Percentiles rank a stretch among this genome's conserved stretches.
Conservation (phyloP, 2,888 invertebrate genomes). For the Theodoxus fluviatilis region DNA sequence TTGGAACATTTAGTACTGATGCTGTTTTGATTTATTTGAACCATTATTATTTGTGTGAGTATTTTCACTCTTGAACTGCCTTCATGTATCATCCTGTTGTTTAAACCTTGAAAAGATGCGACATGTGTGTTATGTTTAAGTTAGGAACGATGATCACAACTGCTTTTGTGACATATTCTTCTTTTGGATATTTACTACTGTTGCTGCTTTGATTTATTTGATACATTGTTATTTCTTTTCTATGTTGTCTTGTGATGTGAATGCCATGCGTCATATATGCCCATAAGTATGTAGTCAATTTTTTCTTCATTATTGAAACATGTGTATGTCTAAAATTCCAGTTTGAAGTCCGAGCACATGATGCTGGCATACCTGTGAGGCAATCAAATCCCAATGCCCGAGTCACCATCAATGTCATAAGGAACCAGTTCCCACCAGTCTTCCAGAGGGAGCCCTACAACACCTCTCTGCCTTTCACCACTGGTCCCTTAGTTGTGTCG, state of each 20-base stretch:
- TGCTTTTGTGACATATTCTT: too few species aligned
- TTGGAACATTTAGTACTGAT: too few species aligned
- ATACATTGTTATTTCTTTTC: too few species aligned
- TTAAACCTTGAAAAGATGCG: background rate
- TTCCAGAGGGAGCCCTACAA: constrained; percentile 32
- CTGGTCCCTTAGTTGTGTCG: constrained; percentile 21
- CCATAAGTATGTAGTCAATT: background rate
- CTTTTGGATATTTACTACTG: too few species aligned
- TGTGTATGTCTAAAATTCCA: constrained; percentile 27
- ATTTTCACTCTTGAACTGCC: too few species aligned
- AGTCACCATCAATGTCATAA: constrained; percentile 39
- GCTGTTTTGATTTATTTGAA: too few species aligned
- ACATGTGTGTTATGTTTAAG: background rate
- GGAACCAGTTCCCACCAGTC: constrained; percentile 40
- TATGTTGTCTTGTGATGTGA: too few species aligned
- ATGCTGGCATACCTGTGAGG: constrained; percentile 32
- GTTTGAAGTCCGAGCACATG: constrained; percentile 40
- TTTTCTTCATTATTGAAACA: background rate
- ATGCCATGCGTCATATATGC: too few species aligned
- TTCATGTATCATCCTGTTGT: background rate
- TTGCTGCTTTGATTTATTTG: too few species aligned
- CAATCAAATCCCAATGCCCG: constrained; percentile 25
- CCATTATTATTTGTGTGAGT: too few species aligned
- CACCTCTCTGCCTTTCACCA: constrained; percentile 11
- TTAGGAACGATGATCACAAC: too few species aligned